These are phyloP conservation scores for Melitaea athalia DNA, from an alignment of 2,888 invertebrate species.

Conservation along the genomic window DNA sequence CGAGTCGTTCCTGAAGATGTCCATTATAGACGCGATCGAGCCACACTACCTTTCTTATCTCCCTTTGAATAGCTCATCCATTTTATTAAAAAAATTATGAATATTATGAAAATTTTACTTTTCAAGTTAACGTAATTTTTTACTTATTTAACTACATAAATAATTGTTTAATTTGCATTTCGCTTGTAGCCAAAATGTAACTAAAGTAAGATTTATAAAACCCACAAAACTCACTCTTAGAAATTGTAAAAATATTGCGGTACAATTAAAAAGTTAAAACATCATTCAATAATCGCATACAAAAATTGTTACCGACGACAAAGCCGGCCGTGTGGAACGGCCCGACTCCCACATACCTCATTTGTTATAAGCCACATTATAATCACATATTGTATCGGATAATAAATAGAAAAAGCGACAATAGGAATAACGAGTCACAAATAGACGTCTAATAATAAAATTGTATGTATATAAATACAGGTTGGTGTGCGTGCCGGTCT, in stretches of 20 bases:
- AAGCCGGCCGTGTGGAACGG: slow-evolving; percentile 66
- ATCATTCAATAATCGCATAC: slow-evolving; percentile 22
- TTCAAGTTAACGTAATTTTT: too few species aligned
- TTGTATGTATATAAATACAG: slow-evolving; percentile 78
- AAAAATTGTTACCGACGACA: slow-evolving; percentile 45
- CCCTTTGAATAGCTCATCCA: not conserved
- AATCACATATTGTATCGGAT: slow-evolving; percentile 77
- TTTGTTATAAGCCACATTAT: slow-evolving; percentile 76
- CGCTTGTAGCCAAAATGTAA: too few species aligned
- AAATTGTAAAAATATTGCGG: not conserved
- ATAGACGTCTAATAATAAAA: slow-evolving; percentile 80
- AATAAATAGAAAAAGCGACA: slow-evolving; percentile 81
- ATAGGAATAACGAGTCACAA: slow-evolving; percentile 78
- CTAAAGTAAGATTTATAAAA: too few species aligned
- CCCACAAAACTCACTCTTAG: too few species aligned
- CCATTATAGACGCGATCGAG: slow-evolving; percentile 52
- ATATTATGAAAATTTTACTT: too few species aligned
- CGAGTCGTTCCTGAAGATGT: slow-evolving; percentile 48
- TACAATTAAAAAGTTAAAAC: slow-evolving; percentile 18
- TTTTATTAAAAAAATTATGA: not conserved
- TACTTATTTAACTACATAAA: too few species aligned
- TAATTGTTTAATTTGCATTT: too few species aligned
- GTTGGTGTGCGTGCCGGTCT: slow-evolving; percentile 70
- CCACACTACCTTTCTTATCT: slow-evolving; percentile 48
- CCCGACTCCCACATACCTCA: slow-evolving; percentile 69